Percentiles rank a stretch among this genome's conserved stretches.
These are phyloP conservation scores for Drosophila sturtevanti DNA, from an alignment of 1,140 invertebrate genomes.

Conservation along the genomic window DNA sequence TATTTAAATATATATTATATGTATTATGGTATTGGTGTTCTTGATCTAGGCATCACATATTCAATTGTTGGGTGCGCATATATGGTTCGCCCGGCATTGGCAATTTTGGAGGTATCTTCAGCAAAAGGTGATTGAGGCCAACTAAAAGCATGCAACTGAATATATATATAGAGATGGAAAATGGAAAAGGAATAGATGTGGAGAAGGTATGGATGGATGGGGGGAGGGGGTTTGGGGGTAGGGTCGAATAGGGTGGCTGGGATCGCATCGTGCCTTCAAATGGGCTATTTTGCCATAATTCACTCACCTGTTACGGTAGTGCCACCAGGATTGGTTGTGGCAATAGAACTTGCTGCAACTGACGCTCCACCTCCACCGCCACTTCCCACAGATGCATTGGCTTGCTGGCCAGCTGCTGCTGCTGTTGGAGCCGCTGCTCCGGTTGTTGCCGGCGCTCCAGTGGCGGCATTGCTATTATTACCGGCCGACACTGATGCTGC, in stretches of 20 bases:
- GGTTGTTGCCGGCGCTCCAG: slow-evolving; percentile 47
- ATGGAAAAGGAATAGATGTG: neutral
- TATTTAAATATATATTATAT: too few relatives aligned
- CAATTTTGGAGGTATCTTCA: neutral
- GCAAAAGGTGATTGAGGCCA: neutral
- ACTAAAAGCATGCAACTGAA: slow-evolving; percentile 28
- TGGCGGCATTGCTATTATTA: slow-evolving; percentile 38
- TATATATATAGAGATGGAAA: neutral
- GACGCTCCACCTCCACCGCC: slow-evolving; percentile 48
- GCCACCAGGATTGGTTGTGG: slow-evolving; percentile 65
- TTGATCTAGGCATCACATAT: neutral
- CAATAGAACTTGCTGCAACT: slow-evolving; percentile 53
- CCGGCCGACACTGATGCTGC: slow-evolving; percentile 32
- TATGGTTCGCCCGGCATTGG: slow-evolving; percentile 7
- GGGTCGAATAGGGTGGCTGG: too few relatives aligned
- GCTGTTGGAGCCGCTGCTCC: slow-evolving; percentile 36
- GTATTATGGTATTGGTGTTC: neutral
- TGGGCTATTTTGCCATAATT: slow-evolving; percentile 14
- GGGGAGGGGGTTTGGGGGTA: neutral
- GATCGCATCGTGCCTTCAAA: slow-evolving; percentile 15
- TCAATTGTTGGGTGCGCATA: neutral
- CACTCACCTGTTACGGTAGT: slow-evolving; percentile 75
- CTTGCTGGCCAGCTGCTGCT: slow-evolving; percentile 53
- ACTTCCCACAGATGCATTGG: slow-evolving; percentile 54
- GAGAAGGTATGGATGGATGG: neutral